Percentiles rank a stretch among this genome's conserved stretches.
Conservation (phyloP, 2,113 vertebrate genomes). For the Silurus meridionalis region DNA sequence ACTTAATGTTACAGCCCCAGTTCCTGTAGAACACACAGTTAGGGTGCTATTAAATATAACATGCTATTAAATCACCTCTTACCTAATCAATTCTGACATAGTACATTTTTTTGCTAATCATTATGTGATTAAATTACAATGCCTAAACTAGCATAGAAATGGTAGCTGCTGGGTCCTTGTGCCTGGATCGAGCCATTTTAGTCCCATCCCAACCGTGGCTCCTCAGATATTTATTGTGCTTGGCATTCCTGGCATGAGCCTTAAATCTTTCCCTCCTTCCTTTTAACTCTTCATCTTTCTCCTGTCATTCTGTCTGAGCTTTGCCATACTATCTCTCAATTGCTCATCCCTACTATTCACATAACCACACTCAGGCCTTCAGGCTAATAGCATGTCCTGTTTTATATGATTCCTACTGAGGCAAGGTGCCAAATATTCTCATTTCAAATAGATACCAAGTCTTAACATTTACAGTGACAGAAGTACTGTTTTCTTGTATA, state of each 20-base stretch:
- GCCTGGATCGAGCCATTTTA: conserved; percentile 38
- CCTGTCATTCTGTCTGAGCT: conserved; percentile 47
- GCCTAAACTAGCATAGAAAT: conserved; percentile 48
- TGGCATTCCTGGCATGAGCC: conserved; percentile 52
- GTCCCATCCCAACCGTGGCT: conserved; percentile 16
- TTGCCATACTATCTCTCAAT: conserved; percentile 34
- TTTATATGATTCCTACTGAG: conserved; percentile 38
- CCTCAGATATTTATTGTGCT: conserved; percentile 54
- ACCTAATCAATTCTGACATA: conserved; percentile 52
- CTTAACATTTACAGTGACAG: background rate
- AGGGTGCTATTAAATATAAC: conserved; percentile 27
- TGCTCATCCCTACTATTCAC: conserved; percentile 33
- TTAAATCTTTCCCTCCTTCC: conserved; percentile 50
- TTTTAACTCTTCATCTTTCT: conserved; percentile 49
- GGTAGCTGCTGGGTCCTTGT: conserved; percentile 18
- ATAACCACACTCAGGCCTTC: conserved; percentile 41
- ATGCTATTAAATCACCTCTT: conserved; percentile 35
- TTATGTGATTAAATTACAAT: conserved; percentile 53
- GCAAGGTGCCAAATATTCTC: conserved; percentile 37
- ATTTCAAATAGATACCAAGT: background rate
- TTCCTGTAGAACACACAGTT: conserved; percentile 26
- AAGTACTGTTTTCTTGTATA: conserved; percentile 13
- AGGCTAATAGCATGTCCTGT: conserved; percentile 37
- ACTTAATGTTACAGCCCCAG: conserved; percentile 63
- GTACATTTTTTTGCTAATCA: conserved; percentile 50